Percentiles rank a stretch among this genome's conserved stretches.
phyloP scores from a whole-genome alignment of 2,888 invertebrate species.

The Caenorhabditis sp. region DNA sequence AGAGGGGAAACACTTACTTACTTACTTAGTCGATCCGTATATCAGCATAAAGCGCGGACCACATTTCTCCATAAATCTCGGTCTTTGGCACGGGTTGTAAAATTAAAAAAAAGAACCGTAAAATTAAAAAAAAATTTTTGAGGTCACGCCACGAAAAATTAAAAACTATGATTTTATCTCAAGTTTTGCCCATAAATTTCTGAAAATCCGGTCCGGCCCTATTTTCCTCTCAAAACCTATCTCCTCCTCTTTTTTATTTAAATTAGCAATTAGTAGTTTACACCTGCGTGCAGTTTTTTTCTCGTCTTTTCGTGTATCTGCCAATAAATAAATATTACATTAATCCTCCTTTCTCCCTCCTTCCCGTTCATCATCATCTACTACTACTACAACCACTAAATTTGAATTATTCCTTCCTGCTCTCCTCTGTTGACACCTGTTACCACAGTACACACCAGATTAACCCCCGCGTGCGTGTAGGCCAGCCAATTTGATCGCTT shows the following conservation, averaged over 20 bases:
- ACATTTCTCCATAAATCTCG: too few species aligned
- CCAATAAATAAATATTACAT: constrained; percentile 1
- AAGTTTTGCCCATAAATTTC: too few species aligned
- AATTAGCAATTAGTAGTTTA: neutral
- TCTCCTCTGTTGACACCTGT: constrained; percentile 23
- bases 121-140: too few species aligned
- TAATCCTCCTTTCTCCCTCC: neutral
- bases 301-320: neutral
- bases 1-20: too few species aligned
- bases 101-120: too few species aligned
- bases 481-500: neutral
- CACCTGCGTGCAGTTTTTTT: neutral
- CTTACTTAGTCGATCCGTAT: too few species aligned
- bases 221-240: too few species aligned
- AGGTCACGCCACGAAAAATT: too few species aligned
- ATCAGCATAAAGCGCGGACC: too few species aligned
- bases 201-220: too few species aligned
- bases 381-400: neutral
- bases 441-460: constrained; percentile 37
- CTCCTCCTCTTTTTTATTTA: neutral
- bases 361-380: neutral
- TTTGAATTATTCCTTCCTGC: neutral
- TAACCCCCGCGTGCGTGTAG: neutral
- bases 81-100: too few species aligned
- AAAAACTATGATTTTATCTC: too few species aligned